phyloP scores from a whole-genome alignment of 2,797 vertebrate genomes.

The Lepus oiostolus region DNA sequence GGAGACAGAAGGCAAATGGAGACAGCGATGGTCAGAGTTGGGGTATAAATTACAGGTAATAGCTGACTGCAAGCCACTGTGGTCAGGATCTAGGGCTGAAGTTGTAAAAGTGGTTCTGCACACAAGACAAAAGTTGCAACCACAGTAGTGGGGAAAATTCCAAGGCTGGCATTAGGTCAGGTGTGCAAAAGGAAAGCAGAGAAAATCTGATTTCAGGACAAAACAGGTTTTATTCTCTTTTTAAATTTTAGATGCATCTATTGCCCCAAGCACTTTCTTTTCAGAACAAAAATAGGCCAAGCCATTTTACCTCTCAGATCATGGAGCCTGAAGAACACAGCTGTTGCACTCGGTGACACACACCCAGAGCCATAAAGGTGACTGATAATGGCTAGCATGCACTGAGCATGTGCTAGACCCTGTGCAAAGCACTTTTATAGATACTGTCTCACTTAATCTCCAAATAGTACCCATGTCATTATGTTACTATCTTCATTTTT shows the following conservation, averaged over 20 bases:
- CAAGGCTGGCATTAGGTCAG: not conserved
- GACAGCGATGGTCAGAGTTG: not conserved
- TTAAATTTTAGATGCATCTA: conserved; percentile 1
- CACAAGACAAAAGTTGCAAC: not conserved
- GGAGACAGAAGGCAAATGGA: not conserved
- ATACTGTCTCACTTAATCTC: not conserved
- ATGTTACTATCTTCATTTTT: not conserved
- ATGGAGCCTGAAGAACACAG: not conserved
- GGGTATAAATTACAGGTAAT: not conserved
- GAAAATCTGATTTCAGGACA: not conserved
- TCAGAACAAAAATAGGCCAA: not conserved
- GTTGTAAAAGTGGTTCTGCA: not conserved
- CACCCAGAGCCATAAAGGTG: not conserved
- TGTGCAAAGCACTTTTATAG: not conserved
- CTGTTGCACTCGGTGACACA: not conserved
- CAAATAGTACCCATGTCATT: not conserved
- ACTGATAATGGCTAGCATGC: not conserved
- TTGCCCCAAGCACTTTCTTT: not conserved
- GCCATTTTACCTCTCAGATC: not conserved
- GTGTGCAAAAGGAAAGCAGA: not conserved
- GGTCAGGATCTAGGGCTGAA: not conserved
- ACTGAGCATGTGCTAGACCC: not conserved
- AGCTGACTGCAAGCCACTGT: not conserved
- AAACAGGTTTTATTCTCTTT: conserved; percentile 43
- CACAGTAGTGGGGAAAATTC: not conserved